Evolutionary conservation across 2,113 vertebrate genomes (phyloP), one percentile per base, ranked within the genome.

Genomic region (Tyto alba): DNA sequence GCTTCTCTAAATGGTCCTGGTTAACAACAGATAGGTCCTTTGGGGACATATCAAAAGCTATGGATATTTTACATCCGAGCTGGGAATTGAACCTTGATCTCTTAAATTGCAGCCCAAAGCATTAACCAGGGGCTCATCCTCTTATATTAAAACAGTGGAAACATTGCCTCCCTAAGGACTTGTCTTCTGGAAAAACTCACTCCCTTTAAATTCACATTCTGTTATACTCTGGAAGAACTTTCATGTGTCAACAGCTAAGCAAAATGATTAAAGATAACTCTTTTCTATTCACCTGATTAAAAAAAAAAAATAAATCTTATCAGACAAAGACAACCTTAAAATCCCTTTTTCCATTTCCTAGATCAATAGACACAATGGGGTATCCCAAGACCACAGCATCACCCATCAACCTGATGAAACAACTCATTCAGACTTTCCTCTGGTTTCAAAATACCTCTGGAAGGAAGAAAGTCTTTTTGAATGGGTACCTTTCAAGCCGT

Each of bases 401-500:
- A 45, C 91, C 55, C 57, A 60, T 74, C 67, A 67, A 30, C 73
- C 29, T 36, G 25, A 92, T 56, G 72, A 66, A 90, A 94, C 90
- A 55, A 43, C 89, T 81, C 90, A 85, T 93, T 94, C 85, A 87
- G 34, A 34, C 68, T 40, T 36, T 7, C 11, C 66, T 71, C 73
- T 8, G 36, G 26, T 82, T 80, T 93, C 92, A 72, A 74, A 94
- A 94, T 29, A 57, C 18, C 2, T 94, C 82, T 89, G 74, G 93
- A 75, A 85, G 85, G 77, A 93, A 88, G 81, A 66, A 84, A 88
- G 56, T 19, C 80, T 69, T 92, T 93, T 68, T 88, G 82, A 97
- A 78, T 48, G 34, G 96, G 93, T 43, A 88, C 79, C 92, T 94
- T 97, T 97, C 93, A 96, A 88, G 92, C 88, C 56, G 75, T 93